phyloP scores from a whole-genome alignment of 92 coral and sea anemone genomes.

The Actinostola sp. region DNA sequence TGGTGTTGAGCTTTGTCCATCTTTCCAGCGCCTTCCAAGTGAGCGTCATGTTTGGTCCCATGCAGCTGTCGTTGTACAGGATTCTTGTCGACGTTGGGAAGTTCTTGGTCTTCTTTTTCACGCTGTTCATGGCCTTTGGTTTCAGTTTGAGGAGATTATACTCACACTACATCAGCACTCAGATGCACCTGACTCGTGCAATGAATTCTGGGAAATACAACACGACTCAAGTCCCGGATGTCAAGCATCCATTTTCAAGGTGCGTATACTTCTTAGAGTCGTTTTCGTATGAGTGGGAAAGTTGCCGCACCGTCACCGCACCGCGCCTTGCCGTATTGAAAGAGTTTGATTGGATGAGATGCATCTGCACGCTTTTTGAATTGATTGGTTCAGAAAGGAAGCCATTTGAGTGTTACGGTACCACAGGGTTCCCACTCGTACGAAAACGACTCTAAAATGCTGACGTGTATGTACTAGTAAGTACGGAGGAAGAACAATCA shows the following conservation, averaged over 20 bases:
- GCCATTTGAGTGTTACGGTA: too few species aligned
- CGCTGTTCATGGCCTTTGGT: constrained; percentile 76
- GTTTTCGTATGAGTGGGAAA: too few species aligned
- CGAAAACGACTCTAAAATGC: too few species aligned
- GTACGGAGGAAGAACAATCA: too few species aligned
- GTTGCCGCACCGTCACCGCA: too few species aligned
- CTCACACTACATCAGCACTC: constrained; percentile 75
- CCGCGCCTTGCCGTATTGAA: too few species aligned
- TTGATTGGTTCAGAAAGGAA: too few species aligned
- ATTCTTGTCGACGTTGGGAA: constrained; percentile 71
- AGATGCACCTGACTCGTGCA: constrained; percentile 30
- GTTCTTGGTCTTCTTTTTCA: constrained; percentile 70
- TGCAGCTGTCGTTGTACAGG: constrained; percentile 77
- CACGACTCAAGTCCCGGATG: constrained; percentile 13
- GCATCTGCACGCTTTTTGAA: too few species aligned
- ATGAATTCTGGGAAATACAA: neutral
- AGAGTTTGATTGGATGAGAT: too few species aligned
- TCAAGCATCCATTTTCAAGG: constrained; percentile 53
- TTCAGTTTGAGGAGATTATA: constrained; percentile 79
- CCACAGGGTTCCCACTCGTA: too few species aligned
- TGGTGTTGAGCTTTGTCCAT: constrained; percentile 74
- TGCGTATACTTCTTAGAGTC: constrained; percentile 31
- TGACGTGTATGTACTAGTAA: too few species aligned
- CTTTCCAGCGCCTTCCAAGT: constrained; percentile 65
- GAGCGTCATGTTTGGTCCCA: constrained; percentile 66